These are phyloP conservation scores for Amphipoea oculea DNA, from an alignment of 2,888 invertebrate species.

Conservation along the genomic window DNA sequence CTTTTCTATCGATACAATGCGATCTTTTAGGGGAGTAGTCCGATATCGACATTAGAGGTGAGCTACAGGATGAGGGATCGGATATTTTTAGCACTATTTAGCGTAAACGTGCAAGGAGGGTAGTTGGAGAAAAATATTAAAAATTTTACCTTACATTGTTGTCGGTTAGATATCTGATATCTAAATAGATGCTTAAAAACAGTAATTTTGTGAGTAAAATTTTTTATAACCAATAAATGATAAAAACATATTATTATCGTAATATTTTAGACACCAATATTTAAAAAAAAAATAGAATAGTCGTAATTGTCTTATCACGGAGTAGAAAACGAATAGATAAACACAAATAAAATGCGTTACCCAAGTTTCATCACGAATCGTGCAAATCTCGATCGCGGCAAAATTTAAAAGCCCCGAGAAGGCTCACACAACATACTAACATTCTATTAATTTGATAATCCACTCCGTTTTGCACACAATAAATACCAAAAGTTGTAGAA, in stretches of 20 bases:
- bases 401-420: neutral
- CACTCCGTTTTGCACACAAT: neutral
- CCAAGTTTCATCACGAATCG: neutral
- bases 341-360: neutral
- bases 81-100: conserved; percentile 65
- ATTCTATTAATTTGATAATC: neutral
- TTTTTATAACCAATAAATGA: conserved; percentile 15
- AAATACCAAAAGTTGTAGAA: neutral
- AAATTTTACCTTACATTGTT: conserved; percentile 50
- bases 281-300: no score
- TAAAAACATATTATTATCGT: no score
- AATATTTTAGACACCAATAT: neutral
- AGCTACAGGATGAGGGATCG: conserved; percentile 69
- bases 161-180: conserved; percentile 12
- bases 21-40: conserved; percentile 76
- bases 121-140: conserved; percentile 27
- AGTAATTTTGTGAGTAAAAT: conserved; percentile 29
- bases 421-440: neutral
- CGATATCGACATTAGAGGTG: conserved; percentile 77
- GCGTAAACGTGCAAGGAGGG: conserved; percentile 33
- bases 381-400: neutral
- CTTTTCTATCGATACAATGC: conserved; percentile 47
- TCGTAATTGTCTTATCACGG: neutral
- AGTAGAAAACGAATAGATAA: neutral
- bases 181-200: conserved; percentile 32